These are phyloP conservation scores for Camponotus floridanus DNA, from an alignment of 1,140 invertebrate genomes.

Conservation along the genomic window DNA sequence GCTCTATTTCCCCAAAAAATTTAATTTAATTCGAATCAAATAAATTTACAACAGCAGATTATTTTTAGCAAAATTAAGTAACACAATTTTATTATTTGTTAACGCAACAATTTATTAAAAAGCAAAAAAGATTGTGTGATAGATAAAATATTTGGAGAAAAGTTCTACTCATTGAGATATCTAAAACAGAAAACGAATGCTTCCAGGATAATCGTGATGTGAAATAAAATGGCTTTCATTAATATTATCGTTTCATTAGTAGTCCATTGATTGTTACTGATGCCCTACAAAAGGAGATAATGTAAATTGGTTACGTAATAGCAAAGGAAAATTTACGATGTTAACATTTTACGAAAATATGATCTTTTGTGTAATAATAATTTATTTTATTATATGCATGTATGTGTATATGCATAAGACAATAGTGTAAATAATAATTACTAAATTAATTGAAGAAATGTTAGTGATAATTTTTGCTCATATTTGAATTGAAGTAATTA, in stretches of 20 bases:
- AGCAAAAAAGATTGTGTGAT: not conserved
- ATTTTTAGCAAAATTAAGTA: not conserved
- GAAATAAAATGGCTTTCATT: slow-evolving; percentile 40
- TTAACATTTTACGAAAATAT: not conserved
- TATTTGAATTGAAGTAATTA: not conserved
- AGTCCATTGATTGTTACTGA: not conserved
- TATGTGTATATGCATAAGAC: too few species aligned
- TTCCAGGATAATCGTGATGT: slow-evolving; percentile 37
- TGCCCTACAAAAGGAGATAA: not conserved
- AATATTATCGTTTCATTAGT: not conserved
- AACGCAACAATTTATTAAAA: not conserved
- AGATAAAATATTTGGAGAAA: slow-evolving; percentile 25
- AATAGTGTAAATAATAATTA: not conserved
- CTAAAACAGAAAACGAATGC: slow-evolving; percentile 56
- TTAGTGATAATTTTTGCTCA: not conserved
- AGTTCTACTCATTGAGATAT: slow-evolving; percentile 56
- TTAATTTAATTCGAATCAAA: not conserved
- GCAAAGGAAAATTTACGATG: not conserved
- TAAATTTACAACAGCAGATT: not conserved
- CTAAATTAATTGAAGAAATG: not conserved
- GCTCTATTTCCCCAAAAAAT: not conserved
- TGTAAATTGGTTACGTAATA: not conserved
- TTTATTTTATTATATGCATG: not conserved
- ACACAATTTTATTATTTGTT: not conserved
- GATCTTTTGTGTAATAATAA: not conserved